Base-by-base conservation (phyloP, 1,140 invertebrate genomes). In the Amphibalanus amphitrite region DNA sequence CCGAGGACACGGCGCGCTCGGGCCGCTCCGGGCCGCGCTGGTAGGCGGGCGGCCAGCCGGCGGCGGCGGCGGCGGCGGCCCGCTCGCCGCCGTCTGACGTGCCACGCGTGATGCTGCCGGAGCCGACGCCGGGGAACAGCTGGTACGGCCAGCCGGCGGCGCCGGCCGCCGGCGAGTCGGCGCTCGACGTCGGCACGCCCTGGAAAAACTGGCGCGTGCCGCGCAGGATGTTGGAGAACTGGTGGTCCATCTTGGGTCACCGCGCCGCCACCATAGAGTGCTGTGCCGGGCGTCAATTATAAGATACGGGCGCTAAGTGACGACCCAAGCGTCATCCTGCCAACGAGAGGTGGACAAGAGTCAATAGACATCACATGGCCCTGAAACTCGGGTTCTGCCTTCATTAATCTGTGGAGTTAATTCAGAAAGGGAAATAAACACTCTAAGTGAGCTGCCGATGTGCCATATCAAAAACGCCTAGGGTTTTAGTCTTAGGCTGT, bases 41-140 rank as follows among this genome's bases (percentile, higher is more conserved):
- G 69, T 73, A 70, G 29, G 30, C 71, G 26, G 26, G 33, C 25
- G 72, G 69, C 69, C 73, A 74, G 71, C 30, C 74, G 73, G 77
- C 75, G 76, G 29, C 15, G 75, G 67, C 73, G 75, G 23, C 78
- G 78, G 4, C 67, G 79, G n/a, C 30, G 74, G n/a, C n/a, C n/a
- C n/a, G n/a, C n/a, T 79, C 78, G 64, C 76, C 82, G 73, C 76
- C 80, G 69, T 69, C 80, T 67, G 69, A 82, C 71, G 71, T 83
- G 68, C 74, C 83, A 72, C 76, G 77, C 23, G 77, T 79, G 71
- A 81, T 81, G n/a, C 73, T 83, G 67, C 72, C 82, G 69, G 80
- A 79, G 67, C 78, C 84, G 69, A 83, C 85, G 78, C 81, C 83
- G 13, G 84, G 83, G 73, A 76, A 75, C 64, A 73, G 73, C 70